Evolutionary conservation across 2,888 invertebrate genomes (phyloP), one percentile per base, ranked within the genome.

Genomic region (Dryocosmus kuriphilus): DNA sequence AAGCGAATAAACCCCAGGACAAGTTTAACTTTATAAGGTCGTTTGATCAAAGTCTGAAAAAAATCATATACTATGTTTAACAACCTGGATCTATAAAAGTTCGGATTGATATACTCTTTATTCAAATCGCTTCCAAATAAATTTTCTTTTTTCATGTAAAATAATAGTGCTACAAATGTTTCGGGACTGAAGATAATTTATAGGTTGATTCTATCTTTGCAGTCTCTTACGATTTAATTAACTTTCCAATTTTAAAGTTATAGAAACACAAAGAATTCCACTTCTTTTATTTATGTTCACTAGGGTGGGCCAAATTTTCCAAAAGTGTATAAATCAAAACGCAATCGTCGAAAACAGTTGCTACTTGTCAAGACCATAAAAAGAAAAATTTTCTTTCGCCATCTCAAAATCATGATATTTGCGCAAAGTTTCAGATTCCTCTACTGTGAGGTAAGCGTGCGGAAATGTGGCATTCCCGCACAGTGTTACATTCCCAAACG

Each of bases 51-150:
- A 71, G 46, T 51, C 46, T 46, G 19, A 30, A 71, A 51, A 71
- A 71, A 46, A 19, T 51, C 41, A 41, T 41, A 71, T 41, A 71
- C 67, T 51, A 71, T 71, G 30, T 71, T 71, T 71, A 46, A 71
- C 67, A 71, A 30, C 67, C 67, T 41, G 46, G 67, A 46, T 46
- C 67, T 71, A 71, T 71, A 71, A 71, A 71, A 19, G n/a, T 27
- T 67, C 24, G 41, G 30, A 67, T 41, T 71, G 46, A 71, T n/a
- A 46, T 27, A 71, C 67, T 67, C 46, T 41, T 67, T 46, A 67
- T 46, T 67, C 67, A 67, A 67, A 67, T 30, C 30, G 16, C 46
- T 55, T 55, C 55, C 41, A 67, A 41, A 67, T 67, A 46, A 46
- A 27, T 6, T 67, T 67, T 30, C 41, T 46, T 67, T 67, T 41